Evolutionary conservation across 2,888 invertebrate genomes (phyloP).

Genomic region (Drosophila buzzatii): DNA sequence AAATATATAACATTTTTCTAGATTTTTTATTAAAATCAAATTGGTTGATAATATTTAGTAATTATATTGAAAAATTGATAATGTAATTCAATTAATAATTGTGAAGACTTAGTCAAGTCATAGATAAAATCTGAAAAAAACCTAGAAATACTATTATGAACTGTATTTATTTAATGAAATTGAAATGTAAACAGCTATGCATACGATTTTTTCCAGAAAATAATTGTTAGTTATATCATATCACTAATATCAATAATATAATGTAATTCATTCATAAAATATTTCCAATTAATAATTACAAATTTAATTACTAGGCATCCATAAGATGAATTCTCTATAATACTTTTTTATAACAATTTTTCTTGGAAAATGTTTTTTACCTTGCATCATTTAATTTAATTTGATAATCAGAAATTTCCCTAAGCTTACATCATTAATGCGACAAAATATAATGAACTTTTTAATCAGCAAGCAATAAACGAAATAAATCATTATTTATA

Average conservation of each 20-base stretch:
- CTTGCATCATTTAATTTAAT: not conserved
- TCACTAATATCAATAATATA: not conserved
- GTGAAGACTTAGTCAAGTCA: no score
- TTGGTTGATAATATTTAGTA: no score
- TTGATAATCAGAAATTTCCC: not conserved
- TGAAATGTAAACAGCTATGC: not conserved
- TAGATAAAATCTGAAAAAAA: no score
- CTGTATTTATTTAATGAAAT: no score
- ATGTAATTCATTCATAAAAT: not conserved
- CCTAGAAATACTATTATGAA: no score
- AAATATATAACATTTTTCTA: not conserved
- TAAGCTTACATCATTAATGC: constrained; percentile 1
- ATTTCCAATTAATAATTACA: not conserved
- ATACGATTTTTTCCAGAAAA: not conserved
- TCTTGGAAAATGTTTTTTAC: not conserved
- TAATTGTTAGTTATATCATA: not conserved
- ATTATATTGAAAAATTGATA: no score
- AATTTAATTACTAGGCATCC: not conserved
- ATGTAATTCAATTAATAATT: no score
- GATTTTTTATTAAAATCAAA: no score
- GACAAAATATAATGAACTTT: not conserved
- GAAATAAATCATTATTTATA: not conserved
- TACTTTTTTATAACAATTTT: not conserved
- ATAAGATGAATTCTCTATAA: not conserved
- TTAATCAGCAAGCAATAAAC: not conserved